Conservation (phyloP, 2,888 invertebrate genomes). For the Nomada goodeniana region DNA sequence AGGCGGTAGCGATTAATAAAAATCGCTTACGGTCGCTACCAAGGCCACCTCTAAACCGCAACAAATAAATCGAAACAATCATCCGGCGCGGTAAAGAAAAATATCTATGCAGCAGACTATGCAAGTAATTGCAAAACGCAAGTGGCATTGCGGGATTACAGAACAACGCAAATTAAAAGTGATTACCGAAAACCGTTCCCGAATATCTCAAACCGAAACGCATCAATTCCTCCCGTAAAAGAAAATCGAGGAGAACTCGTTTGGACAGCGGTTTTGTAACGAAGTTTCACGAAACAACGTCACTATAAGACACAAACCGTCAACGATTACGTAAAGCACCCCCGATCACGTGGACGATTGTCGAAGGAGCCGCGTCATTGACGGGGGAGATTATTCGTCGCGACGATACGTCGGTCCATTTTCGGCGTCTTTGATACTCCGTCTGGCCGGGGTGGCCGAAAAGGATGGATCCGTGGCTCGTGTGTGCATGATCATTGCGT, state of each 20-base stretch:
- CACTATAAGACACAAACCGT: constrained; percentile 7
- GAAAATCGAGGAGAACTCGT: background rate
- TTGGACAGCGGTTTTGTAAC: background rate
- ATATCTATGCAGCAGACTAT: no score
- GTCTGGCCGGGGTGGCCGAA: constrained; percentile 55
- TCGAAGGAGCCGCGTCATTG: constrained; percentile 31
- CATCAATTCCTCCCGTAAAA: background rate
- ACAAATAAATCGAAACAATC: no score
- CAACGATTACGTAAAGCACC: background rate
- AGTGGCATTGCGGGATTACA: no score
- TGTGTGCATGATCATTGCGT: constrained; percentile 74
- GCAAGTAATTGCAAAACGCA: no score
- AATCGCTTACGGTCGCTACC: no score
- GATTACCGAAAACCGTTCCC: no score
- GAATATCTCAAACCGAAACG: background rate
- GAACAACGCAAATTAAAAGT: no score
- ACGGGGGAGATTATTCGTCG: constrained; percentile 25
- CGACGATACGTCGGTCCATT: constrained; percentile 61
- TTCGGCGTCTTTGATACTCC: constrained; percentile 72
- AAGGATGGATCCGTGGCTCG: constrained; percentile 72
- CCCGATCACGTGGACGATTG: background rate
- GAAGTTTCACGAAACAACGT: background rate
- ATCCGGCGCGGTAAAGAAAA: no score
- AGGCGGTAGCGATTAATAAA: no score
- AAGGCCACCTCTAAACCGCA: no score